Base-by-base conservation (phyloP, 1,140 invertebrate species). In the Ephestia elutella region DNA sequence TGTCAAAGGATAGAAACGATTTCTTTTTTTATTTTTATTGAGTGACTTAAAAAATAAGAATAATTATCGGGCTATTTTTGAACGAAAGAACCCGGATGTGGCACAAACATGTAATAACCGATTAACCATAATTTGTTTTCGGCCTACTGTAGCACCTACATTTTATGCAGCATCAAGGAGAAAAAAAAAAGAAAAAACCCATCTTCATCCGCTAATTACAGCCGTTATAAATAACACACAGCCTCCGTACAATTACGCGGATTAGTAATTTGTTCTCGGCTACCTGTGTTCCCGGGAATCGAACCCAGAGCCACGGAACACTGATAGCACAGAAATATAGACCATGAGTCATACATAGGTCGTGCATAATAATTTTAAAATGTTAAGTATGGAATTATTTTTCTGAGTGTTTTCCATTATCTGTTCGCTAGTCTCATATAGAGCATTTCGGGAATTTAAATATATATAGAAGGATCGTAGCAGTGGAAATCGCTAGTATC, bases 241-340 rank as follows among this genome's bases (percentile, higher is more conserved):
- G 75, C 73, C 68, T 55, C 63, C 68, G 60, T 56, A 67, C 68
- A 72, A 78, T 82, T 78, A 75, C 62, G 59, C 57, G 67, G 71
- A 78, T 82, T 78, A 78, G 68, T 80, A 82, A 82, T 84, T 78
- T 76, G 78, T 72, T 78, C 62, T 71, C 66, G 56, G 79, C 79
- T 84, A 84, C 81, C 79, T 79, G 81, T 79, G 72, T 82, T 80
- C 65, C 75, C 70, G 70, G 66, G 72, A 67, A 58, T 53, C 59
- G 50, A 53, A 53, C 49, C 28, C 54, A 50, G 15, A 56, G 38
- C 20, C 20, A 13, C 11, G 13, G 21, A 25, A 13, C 19, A 25
- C 20, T 9, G 50, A 25, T 2, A 13, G 20, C 28, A 13, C n/a
- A 44, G 38, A 44, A 15, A 44, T 15, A 4, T 5, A 28, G 25